Base-by-base conservation (phyloP, 1,140 invertebrate species). In the Nephotettix cincticeps region DNA sequence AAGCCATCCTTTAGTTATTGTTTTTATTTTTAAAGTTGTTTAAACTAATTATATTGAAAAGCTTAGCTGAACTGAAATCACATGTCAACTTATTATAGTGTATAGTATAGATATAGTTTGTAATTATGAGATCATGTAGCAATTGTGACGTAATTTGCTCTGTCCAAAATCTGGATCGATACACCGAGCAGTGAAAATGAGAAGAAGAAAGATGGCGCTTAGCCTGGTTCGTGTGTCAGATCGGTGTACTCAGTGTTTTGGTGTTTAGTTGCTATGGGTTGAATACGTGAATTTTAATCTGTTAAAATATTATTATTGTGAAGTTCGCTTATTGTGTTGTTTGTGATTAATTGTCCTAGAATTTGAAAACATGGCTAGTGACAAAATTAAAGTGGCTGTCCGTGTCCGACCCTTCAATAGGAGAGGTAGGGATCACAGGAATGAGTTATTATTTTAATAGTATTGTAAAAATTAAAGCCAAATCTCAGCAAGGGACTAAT, bases 351-450 rank as follows among this genome's bases (percentile, higher is more conserved):
- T 19, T 47, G 30, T 69, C 36, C 36, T 54, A 51, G 51, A 30
- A 11, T 65, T 28, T 67, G 45, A 21, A 25, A 74, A 69, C 81
- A 93, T 93, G 90, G 87, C 90, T 79, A 90, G 89, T 83, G 90
- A 92, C 89, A 97, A 98, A 89, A 96, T 98, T 79, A 96, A 96
- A 88, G 96, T 98, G 75, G 95, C 95, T 77, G 94, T 98, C 76
- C 88, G 96, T 81, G 94, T 98, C 79, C 90, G 96, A 82, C 96
- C 96, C 79, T 94, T 97, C 84, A 98, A 96, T 87, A 89, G 94
- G 77, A 87, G 96, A 91, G 96, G 96, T 97, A 87, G 87, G 69
- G 32, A 36, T 36, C 14, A 36, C n/a, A n/a, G n/a, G n/a, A n/a
- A n/a, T n/a, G n/a, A n/a, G n/a, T n/a, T n/a, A n/a, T n/a, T n/a